These are phyloP conservation scores for Drosophila multiciliata DNA, from an alignment of 2,888 invertebrate species.

Conservation along the genomic window DNA sequence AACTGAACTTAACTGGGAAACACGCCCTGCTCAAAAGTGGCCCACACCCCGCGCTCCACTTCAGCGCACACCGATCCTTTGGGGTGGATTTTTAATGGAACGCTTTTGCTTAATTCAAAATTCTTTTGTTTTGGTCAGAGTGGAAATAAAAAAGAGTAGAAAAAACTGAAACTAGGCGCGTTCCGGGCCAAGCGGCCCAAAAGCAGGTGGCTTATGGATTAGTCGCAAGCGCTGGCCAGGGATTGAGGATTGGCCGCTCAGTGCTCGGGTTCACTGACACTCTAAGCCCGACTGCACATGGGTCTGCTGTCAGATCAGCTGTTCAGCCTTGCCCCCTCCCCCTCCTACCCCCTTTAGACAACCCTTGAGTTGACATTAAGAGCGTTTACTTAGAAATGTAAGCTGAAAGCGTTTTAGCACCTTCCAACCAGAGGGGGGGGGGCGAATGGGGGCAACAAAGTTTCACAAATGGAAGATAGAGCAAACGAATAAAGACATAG, in stretches of 20 bases:
- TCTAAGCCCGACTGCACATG: slow-evolving; percentile 6
- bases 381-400: slow-evolving; percentile 62
- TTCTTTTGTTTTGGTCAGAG: slow-evolving; percentile 69
- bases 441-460: slow-evolving; percentile 41
- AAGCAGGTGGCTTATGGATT: slow-evolving; percentile 75
- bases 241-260: slow-evolving; percentile 43
- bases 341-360: neutral
- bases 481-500: neutral
- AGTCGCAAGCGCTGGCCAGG: slow-evolving; percentile 34
- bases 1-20: slow-evolving; percentile 14
- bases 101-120: slow-evolving; percentile 78
- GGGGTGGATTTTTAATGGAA: slow-evolving; percentile 77
- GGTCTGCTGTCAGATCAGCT: slow-evolving; percentile 34
- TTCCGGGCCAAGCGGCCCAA: slow-evolving; percentile 33
- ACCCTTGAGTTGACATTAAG: slow-evolving; percentile 48
- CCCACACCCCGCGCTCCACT: slow-evolving; percentile 62
- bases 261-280: slow-evolving; percentile 63
- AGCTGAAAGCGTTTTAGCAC: slow-evolving; percentile 60
- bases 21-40: slow-evolving; percentile 36
- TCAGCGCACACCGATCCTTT: slow-evolving; percentile 70
- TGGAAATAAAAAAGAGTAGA: slow-evolving; percentile 3
- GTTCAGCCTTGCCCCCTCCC: slow-evolving; percentile 5
- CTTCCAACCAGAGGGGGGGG: slow-evolving; percentile 27
- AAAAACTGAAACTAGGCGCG: slow-evolving; percentile 57
- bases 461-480: slow-evolving; percentile 36